Conservation (phyloP, 2,113 vertebrate genomes). For the Periophthalmodon schlosseri region DNA sequence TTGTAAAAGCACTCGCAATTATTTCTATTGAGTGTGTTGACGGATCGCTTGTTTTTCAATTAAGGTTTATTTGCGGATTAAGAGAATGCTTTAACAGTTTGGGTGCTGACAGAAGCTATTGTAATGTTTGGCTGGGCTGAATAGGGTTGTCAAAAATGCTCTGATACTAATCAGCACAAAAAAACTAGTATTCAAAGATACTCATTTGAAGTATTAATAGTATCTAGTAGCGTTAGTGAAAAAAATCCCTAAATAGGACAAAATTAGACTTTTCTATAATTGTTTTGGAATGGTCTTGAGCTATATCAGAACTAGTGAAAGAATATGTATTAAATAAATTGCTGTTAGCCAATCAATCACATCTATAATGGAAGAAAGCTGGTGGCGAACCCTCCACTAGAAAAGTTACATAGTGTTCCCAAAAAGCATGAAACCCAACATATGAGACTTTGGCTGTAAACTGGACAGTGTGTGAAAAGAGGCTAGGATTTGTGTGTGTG, state of each 20-base stretch:
- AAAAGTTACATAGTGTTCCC: too few relatives aligned
- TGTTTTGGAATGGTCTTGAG: too few relatives aligned
- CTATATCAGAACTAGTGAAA: too few relatives aligned
- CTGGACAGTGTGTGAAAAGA: background rate
- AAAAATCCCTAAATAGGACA: too few relatives aligned
- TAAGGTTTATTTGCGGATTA: background rate
- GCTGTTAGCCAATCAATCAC: too few relatives aligned
- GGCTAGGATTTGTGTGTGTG: background rate
- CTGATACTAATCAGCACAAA: background rate
- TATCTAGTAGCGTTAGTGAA: too few relatives aligned
- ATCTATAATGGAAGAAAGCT: too few relatives aligned
- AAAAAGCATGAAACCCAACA: background rate
- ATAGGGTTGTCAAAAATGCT: background rate
- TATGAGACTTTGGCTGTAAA: background rate
- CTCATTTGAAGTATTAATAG: too few relatives aligned
- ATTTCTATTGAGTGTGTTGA: constrained; percentile 10
- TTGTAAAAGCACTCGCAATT: constrained; percentile 12
- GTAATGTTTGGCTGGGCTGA: background rate
- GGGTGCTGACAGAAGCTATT: background rate
- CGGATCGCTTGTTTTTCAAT: background rate
- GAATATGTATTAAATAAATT: too few relatives aligned
- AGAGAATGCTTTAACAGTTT: background rate
- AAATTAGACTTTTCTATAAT: too few relatives aligned
- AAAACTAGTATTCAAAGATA: background rate
- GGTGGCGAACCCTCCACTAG: too few relatives aligned